Conservation (phyloP, 2,888 invertebrate genomes). For the Zaprionus bogoriensis region DNA sequence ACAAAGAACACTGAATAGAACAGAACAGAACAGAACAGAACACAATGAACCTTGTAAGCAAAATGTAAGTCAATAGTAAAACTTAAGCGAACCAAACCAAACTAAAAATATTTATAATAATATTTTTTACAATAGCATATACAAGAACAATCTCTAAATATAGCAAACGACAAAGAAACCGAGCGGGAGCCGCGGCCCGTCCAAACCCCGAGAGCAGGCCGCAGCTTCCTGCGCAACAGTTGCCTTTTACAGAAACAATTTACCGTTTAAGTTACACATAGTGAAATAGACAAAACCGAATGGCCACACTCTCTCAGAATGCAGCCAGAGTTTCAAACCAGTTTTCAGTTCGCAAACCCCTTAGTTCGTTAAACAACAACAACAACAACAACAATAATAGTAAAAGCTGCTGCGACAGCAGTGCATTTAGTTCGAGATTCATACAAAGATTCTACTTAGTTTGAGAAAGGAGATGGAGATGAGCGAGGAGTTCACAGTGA, state of each 20-base stretch:
- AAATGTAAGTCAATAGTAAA: conserved; percentile 60
- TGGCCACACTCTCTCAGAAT: conserved; percentile 33
- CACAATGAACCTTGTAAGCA: conserved; percentile 55
- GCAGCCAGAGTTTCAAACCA: conserved; percentile 62
- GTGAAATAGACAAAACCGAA: conserved; percentile 68
- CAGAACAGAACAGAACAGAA: conserved; percentile 24
- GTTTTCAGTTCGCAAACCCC: conserved; percentile 61
- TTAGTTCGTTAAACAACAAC: conserved; percentile 48
- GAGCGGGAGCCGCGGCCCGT: conserved; percentile 50
- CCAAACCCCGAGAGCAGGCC: conserved; percentile 35
- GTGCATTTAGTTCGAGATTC: conserved; percentile 61
- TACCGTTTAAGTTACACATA: conserved; percentile 76
- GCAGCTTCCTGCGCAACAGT: conserved; percentile 65
- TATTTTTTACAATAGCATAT: conserved; percentile 78
- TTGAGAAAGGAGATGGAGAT: conserved; percentile 25
- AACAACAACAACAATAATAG: conserved; percentile 8
- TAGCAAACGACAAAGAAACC: conserved; percentile 77
- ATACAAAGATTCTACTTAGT: conserved; percentile 73
- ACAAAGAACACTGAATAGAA: conserved; percentile 36
- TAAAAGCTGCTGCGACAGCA: conserved; percentile 1
- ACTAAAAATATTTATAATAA: conserved; percentile 69
- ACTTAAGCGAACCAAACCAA: conserved; percentile 39
- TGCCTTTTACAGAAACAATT: conserved; percentile 78
- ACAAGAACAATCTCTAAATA: conserved; percentile 67
- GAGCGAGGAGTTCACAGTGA: neutral